Conservation (phyloP, 2,113 vertebrate species). For the Reinhardtius hippoglossoides region DNA sequence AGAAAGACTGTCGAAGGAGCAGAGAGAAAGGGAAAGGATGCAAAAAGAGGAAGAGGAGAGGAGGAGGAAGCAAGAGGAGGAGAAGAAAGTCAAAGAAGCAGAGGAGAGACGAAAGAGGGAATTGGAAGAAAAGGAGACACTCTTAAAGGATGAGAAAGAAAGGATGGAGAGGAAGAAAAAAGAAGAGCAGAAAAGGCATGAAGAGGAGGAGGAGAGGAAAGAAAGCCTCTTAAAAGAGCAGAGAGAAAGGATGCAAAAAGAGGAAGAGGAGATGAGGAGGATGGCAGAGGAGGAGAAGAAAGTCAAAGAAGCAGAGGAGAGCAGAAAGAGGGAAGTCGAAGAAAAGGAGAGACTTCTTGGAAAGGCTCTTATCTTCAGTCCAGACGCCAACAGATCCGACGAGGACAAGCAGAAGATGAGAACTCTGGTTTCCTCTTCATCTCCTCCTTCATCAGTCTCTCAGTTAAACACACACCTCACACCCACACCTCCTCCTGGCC, state of each 20-base stretch:
- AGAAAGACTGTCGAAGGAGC: too few species aligned
- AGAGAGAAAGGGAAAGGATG: too few species aligned
- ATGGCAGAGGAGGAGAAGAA: neutral
- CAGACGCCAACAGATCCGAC: slow-evolving; percentile 69
- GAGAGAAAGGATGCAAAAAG: neutral
- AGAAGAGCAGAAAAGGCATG: slow-evolving; percentile 22
- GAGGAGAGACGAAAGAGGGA: too few species aligned
- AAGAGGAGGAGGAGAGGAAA: neutral
- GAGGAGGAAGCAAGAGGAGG: too few species aligned
- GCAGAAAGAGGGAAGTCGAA: neutral
- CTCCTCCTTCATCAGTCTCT: neutral
- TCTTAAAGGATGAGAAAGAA: too few species aligned
- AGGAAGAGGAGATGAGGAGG: neutral
- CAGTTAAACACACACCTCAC: neutral
- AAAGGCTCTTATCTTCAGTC: neutral
- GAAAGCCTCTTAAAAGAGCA: too few species aligned
- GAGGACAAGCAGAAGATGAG: slow-evolving; percentile 77
- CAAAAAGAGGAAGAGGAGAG: neutral
- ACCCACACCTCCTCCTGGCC: neutral
- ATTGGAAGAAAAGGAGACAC: slow-evolving; percentile 1
- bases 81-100: too few species aligned
- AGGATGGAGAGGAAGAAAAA: slow-evolving; percentile 18
- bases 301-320: neutral
- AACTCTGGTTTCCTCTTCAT: slow-evolving; percentile 8
- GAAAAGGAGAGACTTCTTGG: neutral